Evolutionary conservation across 2,113 vertebrate genomes (phyloP).

Genomic region (Ifrita kowaldi): DNA sequence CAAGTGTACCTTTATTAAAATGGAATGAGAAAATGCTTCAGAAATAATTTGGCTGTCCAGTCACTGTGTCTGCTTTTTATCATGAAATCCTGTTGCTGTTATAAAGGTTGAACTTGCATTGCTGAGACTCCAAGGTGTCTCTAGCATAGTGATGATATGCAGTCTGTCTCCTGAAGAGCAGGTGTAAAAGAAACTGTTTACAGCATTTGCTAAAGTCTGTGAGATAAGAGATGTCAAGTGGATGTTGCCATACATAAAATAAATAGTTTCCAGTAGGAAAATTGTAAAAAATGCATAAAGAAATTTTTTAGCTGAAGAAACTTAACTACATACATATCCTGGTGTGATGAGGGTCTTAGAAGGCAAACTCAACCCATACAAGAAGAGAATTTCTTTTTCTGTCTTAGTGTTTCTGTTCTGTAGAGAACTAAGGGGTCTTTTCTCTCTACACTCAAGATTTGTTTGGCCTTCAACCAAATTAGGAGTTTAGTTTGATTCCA

Average conservation of each 20-base stretch:
- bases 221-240: neutral
- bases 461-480: neutral
- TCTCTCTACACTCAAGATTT: neutral
- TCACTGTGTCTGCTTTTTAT: neutral
- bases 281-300: neutral
- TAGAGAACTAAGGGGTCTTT: neutral
- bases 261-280: neutral
- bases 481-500: neutral
- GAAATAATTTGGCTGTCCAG: neutral
- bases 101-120: neutral
- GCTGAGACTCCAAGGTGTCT: neutral
- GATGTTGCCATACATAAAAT: neutral
- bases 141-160: neutral
- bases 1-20: neutral
- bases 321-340: neutral
- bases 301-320: neutral
- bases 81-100: neutral
- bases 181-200: conserved; percentile 10
- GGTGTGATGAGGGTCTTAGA: neutral
- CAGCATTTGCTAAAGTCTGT: neutral
- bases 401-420: neutral
- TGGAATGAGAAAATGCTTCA: neutral
- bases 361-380: neutral
- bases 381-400: neutral
- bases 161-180: neutral